phyloP scores from a whole-genome alignment of 2,797 vertebrate genomes.

The Microhierax caerulescens region DNA sequence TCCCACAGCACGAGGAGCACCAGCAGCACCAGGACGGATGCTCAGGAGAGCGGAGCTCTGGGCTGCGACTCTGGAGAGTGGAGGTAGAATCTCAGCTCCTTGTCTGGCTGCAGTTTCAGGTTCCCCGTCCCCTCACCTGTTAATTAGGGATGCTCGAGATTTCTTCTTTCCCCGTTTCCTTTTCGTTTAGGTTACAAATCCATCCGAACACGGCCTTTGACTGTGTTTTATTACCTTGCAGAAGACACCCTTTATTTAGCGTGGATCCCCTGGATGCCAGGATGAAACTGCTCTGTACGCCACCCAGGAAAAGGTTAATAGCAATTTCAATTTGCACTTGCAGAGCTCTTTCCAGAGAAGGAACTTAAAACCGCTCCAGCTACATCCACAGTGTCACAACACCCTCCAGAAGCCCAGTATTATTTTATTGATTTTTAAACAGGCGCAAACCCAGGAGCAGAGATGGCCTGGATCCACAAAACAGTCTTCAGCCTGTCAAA shows the following conservation, averaged over 20 bases:
- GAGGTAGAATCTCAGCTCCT: background rate
- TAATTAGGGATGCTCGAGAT: rapidly evolving
- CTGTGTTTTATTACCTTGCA: background rate
- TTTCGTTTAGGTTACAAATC: background rate
- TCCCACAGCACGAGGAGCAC: background rate
- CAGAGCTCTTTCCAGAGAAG: background rate
- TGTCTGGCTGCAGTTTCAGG: background rate
- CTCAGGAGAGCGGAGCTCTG: background rate
- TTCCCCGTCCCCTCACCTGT: background rate
- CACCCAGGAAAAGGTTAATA: background rate
- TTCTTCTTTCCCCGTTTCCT: background rate
- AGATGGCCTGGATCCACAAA: background rate
- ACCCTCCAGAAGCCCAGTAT: background rate
- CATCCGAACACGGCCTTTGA: background rate
- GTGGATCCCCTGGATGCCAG: background rate
- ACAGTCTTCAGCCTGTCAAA: background rate
- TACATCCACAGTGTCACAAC: background rate
- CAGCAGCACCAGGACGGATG: background rate
- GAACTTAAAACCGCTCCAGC: background rate
- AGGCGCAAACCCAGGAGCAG: background rate
- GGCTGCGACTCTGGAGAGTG: background rate
- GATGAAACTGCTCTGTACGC: background rate
- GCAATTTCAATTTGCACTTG: background rate
- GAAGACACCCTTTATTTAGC: background rate
- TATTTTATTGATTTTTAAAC: background rate